Conservation (phyloP, 2,888 invertebrate species). For the Syrista parreyssii region DNA sequence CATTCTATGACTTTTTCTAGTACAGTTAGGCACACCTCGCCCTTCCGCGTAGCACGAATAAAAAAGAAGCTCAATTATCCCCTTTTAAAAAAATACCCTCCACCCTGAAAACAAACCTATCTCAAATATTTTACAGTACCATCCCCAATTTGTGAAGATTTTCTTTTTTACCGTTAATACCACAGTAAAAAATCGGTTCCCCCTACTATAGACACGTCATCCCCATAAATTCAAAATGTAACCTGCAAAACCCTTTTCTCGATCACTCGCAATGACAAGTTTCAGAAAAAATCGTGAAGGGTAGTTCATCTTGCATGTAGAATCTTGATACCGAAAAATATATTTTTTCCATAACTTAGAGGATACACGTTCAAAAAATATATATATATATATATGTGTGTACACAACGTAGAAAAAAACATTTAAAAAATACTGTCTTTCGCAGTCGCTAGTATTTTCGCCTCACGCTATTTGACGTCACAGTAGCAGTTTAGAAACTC, state of each 20-base stretch:
- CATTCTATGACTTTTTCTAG: slow-evolving; percentile 22
- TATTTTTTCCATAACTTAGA: too few species aligned
- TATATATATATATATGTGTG: too few species aligned
- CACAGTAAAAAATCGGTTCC: not conserved
- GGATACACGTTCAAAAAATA: too few species aligned
- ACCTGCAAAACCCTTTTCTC: not conserved
- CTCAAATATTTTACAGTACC: not conserved
- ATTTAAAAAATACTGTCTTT: not conserved
- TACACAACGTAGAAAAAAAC: too few species aligned
- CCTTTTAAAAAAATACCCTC: not conserved
- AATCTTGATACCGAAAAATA: too few species aligned
- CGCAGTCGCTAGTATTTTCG: not conserved
- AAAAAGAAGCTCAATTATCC: not conserved
- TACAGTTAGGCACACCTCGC: slow-evolving; percentile 26
- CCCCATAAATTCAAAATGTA: not conserved
- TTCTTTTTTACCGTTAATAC: not conserved
- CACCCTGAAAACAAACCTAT: not conserved
- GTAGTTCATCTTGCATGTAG: too few species aligned
- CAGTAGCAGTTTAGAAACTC: not conserved
- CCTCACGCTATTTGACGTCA: not conserved
- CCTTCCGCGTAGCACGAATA: not conserved
- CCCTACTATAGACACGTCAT: not conserved
- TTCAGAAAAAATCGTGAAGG: too few species aligned
- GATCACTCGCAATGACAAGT: not conserved
- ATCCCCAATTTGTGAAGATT: not conserved